These are phyloP conservation scores for Drosophila obscura DNA, from an alignment of 1,140 invertebrate species.

Conservation along the genomic window DNA sequence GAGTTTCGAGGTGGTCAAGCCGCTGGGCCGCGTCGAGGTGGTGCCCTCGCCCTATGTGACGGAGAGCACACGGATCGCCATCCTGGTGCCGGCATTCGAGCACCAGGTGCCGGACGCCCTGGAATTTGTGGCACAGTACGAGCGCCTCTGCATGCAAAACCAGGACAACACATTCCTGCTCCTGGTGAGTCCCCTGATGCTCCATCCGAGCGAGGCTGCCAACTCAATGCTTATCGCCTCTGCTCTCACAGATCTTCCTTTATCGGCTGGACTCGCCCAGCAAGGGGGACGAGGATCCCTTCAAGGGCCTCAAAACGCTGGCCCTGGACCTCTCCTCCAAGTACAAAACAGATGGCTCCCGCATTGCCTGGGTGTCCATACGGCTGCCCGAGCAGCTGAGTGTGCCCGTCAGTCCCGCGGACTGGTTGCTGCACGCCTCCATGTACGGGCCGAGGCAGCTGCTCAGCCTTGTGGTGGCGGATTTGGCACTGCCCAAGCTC, in stretches of 20 bases:
- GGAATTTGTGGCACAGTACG: conserved; percentile 89
- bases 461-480: conserved; percentile 88
- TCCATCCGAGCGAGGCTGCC: conserved; percentile 35
- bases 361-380: conserved; percentile 90
- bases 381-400: conserved; percentile 85
- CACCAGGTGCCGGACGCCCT: conserved; percentile 82
- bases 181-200: conserved; percentile 84
- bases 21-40: conserved; percentile 92
- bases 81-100: conserved; percentile 87
- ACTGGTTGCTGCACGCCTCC: conserved; percentile 70
- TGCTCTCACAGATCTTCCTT: conserved; percentile 85
- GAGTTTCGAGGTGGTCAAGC: conserved; percentile 88
- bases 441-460: conserved; percentile 82
- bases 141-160: conserved; percentile 89
- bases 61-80: conserved; percentile 91
- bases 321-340: conserved; percentile 87
- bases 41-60: conserved; percentile 95
- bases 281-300: conserved; percentile 88
- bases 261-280: conserved; percentile 86
- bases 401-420: conserved; percentile 40
- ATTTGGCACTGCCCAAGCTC: conserved; percentile 89
- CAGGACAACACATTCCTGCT: conserved; percentile 91
- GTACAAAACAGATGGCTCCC: conserved; percentile 88
- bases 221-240: not conserved
- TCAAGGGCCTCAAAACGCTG: conserved; percentile 87